These are phyloP conservation scores for Melolontha melolontha DNA, from an alignment of 2,888 invertebrate genomes.

Conservation along the genomic window DNA sequence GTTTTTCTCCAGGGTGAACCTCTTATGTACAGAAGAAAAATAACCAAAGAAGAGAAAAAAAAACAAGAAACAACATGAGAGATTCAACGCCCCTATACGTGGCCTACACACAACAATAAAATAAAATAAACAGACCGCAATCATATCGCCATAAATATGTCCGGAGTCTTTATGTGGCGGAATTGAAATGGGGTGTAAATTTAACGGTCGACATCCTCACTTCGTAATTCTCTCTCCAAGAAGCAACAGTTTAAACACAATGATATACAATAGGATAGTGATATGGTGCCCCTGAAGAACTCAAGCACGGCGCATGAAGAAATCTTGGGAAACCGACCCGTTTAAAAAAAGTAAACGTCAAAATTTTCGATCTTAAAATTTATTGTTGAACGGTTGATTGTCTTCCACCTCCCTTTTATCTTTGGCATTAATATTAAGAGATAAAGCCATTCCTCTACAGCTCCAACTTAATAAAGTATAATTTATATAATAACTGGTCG, in stretches of 20 bases:
- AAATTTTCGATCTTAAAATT: slow-evolving; percentile 29
- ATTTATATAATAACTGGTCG: slow-evolving; percentile 51
- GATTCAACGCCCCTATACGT: slow-evolving; percentile 48
- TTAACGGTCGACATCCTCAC: slow-evolving; percentile 59
- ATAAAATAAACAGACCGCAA: slow-evolving; percentile 52
- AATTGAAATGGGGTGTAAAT: slow-evolving; percentile 64
- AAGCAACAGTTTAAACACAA: slow-evolving; percentile 27
- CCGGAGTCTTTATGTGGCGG: slow-evolving; percentile 53
- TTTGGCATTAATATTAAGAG: slow-evolving; percentile 42
- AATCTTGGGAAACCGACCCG: background rate
- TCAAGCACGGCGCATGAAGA: background rate
- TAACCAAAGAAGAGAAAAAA: slow-evolving; percentile 1
- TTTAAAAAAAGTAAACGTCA: slow-evolving; percentile 21
- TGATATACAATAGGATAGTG: no score
- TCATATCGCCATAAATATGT: slow-evolving; percentile 53
- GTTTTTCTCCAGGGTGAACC: slow-evolving; percentile 44
- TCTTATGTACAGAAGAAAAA: slow-evolving; percentile 38
- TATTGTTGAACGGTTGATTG: slow-evolving; percentile 23
- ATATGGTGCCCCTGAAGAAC: no score
- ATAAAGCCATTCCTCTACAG: slow-evolving; percentile 44
- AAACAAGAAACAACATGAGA: slow-evolving; percentile 9
- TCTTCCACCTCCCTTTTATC: slow-evolving; percentile 10
- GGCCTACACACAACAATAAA: slow-evolving; percentile 49
- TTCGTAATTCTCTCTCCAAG: slow-evolving; percentile 52
- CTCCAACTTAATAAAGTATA: slow-evolving; percentile 50